Percentiles rank a stretch among this genome's conserved stretches.
phyloP scores from a whole-genome alignment of 2,113 vertebrate genomes.

The Oxyruncus cristatus region DNA sequence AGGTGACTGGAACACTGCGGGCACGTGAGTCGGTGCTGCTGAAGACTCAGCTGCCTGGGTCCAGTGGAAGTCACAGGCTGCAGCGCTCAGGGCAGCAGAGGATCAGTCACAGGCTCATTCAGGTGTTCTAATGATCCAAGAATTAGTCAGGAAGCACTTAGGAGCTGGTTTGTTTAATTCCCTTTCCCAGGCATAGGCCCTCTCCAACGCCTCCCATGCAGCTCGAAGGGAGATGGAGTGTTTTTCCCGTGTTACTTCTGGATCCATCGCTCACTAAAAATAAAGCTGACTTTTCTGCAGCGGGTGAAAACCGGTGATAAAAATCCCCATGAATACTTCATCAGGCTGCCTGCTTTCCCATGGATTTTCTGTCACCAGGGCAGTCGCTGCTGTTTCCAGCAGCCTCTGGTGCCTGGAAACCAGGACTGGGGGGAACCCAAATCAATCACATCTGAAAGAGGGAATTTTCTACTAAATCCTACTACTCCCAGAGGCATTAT shows the following conservation, averaged over 20 bases:
- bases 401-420: not conserved
- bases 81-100: not conserved
- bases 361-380: conserved; percentile 21
- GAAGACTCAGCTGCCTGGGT: fast-evolving
- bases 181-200: not conserved
- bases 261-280: not conserved
- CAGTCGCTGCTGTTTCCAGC: not conserved
- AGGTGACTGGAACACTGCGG: fast-evolving
- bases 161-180: not conserved
- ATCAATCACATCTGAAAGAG: conserved; percentile 4
- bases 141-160: not conserved
- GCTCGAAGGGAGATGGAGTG: not conserved
- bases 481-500: not conserved
- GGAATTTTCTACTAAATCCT: conserved; percentile 14
- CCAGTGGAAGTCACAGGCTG: fast-evolving
- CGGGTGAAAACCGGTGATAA: not conserved
- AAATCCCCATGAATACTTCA: conserved; percentile 14
- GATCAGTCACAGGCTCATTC: not conserved
- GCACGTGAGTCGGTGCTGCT: not conserved
- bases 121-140: not conserved
- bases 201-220: fast-evolving
- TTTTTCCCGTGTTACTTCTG: not conserved
- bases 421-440: not conserved
- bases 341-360: conserved; percentile 4
- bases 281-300: not conserved